Conservation (phyloP, 1,140 invertebrate genomes). For the Microplitis mediator region DNA sequence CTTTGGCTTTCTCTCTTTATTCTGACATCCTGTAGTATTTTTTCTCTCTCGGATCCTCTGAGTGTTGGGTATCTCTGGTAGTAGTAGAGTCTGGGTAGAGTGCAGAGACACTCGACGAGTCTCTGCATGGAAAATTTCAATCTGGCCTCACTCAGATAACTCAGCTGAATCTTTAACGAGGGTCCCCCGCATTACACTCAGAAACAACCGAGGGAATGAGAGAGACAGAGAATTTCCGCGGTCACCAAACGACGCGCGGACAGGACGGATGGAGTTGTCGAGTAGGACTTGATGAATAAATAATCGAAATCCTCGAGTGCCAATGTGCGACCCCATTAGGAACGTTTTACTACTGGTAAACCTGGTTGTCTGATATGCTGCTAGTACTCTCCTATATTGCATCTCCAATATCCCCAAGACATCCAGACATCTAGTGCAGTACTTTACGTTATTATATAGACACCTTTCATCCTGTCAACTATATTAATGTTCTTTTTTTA, state of each 20-base stretch:
- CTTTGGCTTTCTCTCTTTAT: too few relatives aligned
- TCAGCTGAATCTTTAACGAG: conserved; percentile 58
- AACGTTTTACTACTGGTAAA: conserved; percentile 40
- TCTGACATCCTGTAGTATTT: too few relatives aligned
- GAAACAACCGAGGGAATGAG: background rate
- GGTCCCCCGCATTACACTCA: conserved; percentile 34
- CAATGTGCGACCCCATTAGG: conserved; percentile 53
- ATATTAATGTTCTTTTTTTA: too few relatives aligned
- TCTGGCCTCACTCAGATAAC: conserved; percentile 55
- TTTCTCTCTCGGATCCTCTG: too few relatives aligned
- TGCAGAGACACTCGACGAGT: background rate
- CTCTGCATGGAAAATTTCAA: conserved; percentile 60
- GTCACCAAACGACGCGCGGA: conserved; percentile 3
- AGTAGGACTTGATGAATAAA: conserved; percentile 43
- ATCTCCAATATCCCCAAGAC: too few relatives aligned
- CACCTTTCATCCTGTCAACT: too few relatives aligned
- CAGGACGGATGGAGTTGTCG: background rate
- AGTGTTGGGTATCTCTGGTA: too few relatives aligned
- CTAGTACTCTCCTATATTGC: too few relatives aligned
- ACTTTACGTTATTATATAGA: too few relatives aligned
- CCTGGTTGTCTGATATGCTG: too few relatives aligned
- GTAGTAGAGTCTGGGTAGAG: too few relatives aligned
- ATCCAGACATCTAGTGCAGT: too few relatives aligned
- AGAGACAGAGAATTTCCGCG: background rate
- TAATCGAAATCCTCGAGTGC: conserved; percentile 49